Base-by-base conservation (phyloP, 2,113 vertebrate genomes). In the Sisor rabdophorus region DNA sequence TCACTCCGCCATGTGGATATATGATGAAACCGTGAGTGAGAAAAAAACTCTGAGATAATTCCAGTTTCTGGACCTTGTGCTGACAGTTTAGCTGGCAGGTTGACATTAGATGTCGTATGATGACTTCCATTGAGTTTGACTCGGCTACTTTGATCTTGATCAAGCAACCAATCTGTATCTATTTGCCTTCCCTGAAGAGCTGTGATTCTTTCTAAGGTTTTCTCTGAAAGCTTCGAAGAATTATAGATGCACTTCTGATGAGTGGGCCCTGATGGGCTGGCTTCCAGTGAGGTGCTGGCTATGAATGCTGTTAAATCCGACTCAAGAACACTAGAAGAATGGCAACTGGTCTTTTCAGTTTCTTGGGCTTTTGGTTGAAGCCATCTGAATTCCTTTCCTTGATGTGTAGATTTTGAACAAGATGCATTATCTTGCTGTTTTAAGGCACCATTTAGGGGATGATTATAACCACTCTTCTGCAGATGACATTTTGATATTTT, bases 31-130 rank as follows among this genome's bases (percentile, higher is more conserved):
- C 97, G 93, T 68, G 97, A 99, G 84, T 0, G 96, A 17, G 97
- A 95, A 87, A 98, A 99, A 83, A 91, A 99, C 84, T 97, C 93
- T 1, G 97, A 96, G 87, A 99, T 98, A 86, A 96, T 92, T 82
- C 71, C 91, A 75, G 90, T 89, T n/a, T 94, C 93, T 78, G 91
- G 87, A 82, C 87, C 89, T 82, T 94, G 86, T 61, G 87, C 64
- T 10, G 84, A 78, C 5, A 87, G 85, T 87, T 73, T 85, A 0
- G 73, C 81, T 9, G 81, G n/a, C 79, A 83, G 83, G 78, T 87
- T 77, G 81, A 89, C 75, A 50, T 92, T 90, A 79, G 90, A 90
- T 88, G 93, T 90, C 87, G 88, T 91, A 83, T 92, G 92, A 89
- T 95, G 92, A 91, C 93, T 92, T 87, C 96, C 96, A 58, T 98